Evolutionary conservation across 2,113 vertebrate genomes (phyloP).

Genomic region (Psittacula cyanocephala): DNA sequence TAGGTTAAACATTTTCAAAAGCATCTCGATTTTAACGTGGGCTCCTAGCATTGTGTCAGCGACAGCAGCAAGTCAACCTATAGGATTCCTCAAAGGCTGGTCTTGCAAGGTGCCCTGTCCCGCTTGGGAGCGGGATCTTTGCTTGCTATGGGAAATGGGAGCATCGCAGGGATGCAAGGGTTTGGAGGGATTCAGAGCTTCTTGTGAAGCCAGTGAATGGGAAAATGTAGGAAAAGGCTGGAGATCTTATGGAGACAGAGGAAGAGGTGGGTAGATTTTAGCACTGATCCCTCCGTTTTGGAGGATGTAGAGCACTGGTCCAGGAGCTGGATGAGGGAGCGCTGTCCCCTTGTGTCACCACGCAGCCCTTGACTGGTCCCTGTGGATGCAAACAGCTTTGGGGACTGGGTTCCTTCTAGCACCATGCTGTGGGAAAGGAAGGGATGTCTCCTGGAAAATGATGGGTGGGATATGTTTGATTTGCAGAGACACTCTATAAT

Average conservation of each 20-base stretch:
- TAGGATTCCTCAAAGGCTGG: neutral
- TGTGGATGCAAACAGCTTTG: accelerated
- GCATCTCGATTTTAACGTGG: slow-evolving; percentile 79
- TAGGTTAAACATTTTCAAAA: slow-evolving; percentile 86
- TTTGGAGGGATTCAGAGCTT: neutral
- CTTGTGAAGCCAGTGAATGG: neutral
- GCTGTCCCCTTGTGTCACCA: neutral
- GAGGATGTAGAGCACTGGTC: neutral
- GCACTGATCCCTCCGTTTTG: neutral
- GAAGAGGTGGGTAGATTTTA: neutral
- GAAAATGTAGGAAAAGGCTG: accelerated
- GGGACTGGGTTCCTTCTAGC: neutral
- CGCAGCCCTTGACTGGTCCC: neutral
- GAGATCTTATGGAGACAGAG: neutral
- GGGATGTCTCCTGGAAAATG: neutral
- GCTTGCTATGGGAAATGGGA: neutral
- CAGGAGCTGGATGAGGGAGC: neutral
- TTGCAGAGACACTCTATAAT: neutral
- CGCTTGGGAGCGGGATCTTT: neutral
- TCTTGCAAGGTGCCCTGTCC: neutral
- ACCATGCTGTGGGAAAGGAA: neutral
- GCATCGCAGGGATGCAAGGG: neutral
- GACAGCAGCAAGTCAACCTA: neutral
- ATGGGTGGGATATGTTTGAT: neutral
- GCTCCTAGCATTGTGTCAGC: slow-evolving; percentile 78